Conservation (phyloP, 2,113 vertebrate genomes). For the Maccullochella peelii region DNA sequence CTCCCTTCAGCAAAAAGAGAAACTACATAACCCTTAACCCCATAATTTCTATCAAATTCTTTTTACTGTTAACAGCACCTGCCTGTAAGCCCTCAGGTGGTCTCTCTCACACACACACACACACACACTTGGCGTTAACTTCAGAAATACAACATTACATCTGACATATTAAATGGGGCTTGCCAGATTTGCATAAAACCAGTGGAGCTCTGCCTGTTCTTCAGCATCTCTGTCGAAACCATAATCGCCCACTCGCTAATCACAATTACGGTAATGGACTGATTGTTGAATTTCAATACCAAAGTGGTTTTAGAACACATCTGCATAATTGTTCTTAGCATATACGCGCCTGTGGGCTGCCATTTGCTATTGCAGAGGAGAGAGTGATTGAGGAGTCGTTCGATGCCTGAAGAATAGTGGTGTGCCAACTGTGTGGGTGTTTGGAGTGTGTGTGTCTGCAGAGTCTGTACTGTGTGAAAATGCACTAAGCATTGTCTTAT, state of each 20-base stretch:
- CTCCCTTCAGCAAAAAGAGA: not conserved
- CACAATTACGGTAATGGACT: constrained; percentile 80
- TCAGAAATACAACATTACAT: constrained; percentile 49
- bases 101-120: constrained; percentile 13
- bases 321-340: constrained; percentile 80
- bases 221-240: constrained; percentile 51
- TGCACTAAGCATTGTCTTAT: constrained; percentile 22
- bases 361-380: constrained; percentile 62
- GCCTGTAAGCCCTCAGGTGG: constrained; percentile 31
- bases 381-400: constrained; percentile 63
- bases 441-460: constrained; percentile 3
- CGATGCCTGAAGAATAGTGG: constrained; percentile 57
- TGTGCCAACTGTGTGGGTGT: constrained; percentile 67
- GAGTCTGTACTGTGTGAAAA: constrained; percentile 15
- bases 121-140: constrained; percentile 11
- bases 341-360: constrained; percentile 63
- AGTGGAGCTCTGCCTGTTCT: constrained; percentile 55
- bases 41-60: constrained; percentile 6
- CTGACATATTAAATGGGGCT: constrained; percentile 63
- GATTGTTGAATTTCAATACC: constrained; percentile 74
- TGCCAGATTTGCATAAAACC: constrained; percentile 73
- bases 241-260: constrained; percentile 77
- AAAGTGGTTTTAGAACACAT: constrained; percentile 79
- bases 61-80: not conserved
- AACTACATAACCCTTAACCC: not conserved